Conservation (phyloP, 2,797 vertebrate genomes). For the Halcyon leucocephala region DNA sequence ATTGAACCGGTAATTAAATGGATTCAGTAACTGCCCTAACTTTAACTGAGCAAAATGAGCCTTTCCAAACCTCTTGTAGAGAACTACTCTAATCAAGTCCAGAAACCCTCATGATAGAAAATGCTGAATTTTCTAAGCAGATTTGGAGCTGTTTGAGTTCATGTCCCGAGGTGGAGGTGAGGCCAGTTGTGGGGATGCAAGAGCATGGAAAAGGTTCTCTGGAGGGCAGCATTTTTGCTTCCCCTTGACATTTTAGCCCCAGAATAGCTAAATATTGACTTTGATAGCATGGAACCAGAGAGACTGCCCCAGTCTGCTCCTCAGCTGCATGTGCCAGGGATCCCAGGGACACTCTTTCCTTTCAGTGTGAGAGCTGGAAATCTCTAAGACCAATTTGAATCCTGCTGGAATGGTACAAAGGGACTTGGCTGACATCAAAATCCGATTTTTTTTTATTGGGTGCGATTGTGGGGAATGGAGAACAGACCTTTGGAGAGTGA, state of each 20-base stretch:
- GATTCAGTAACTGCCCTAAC: background rate
- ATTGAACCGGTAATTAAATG: background rate
- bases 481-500: background rate
- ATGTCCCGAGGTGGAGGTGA: background rate
- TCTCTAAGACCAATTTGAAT: background rate
- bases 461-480: background rate
- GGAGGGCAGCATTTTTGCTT: background rate
- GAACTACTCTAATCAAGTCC: background rate
- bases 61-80: background rate
- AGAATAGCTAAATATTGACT: background rate
- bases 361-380: background rate
- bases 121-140: background rate
- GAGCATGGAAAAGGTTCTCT: background rate
- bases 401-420: background rate
- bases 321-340: background rate
- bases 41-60: constrained; percentile 12
- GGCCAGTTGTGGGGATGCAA: background rate
- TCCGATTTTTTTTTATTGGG: background rate
- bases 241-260: background rate
- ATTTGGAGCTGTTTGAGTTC: background rate
- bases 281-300: background rate
- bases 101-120: background rate
- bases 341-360: background rate
- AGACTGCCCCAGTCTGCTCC: background rate
- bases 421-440: background rate